Evolutionary conservation across 2,888 invertebrate genomes (phyloP), one percentile per base, ranked within the genome.

Genomic region (Agriopis marginaria): DNA sequence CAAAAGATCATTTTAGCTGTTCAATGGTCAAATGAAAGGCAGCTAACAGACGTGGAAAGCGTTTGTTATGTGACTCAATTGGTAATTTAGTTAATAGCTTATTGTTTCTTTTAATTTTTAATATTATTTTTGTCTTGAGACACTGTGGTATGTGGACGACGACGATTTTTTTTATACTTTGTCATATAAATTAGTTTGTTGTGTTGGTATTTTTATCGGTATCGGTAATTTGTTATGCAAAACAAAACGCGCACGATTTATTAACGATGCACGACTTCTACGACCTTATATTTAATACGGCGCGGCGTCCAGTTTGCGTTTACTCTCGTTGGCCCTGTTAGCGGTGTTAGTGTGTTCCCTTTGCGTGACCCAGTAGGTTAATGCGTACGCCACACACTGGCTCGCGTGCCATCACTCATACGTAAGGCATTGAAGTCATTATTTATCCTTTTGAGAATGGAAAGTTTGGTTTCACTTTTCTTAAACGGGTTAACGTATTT

Each of bases 281-380:
- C 8, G 55, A 55, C 40, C 40, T 40, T 40, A 54, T 14, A 23
- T 12, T 47, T 44, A 49, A 14, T 17, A 51, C 17, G 7, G 11
- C 12, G 9, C 11, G 10, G 10, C 60, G 42, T 11, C 42, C 47
- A 49, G 11, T 32, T 47, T 39, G 11, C 50, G 47, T 62, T 63
- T 54, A 59, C 63, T 63, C 63, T 68, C 68, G 42, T 53, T 68
- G 68, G 53, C 68, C 63, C 47, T 39, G 51, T 58, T 68, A 63
- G 39, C 58, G 0, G 45, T 47, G 42, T 66, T 66, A 66, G 66
- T 62, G 40, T 32, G 68, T 68, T 63, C 68, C 59, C 59, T 53
- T 63, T 54, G 23, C 63, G 47, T 63, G 68, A 68, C 68, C 68
- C 58, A 58, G 50, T 56, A 5, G 51, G 11, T 40, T 58, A 63